These are phyloP conservation scores for Channallabes apus DNA, from an alignment of 2,797 vertebrate genomes.

Conservation along the genomic window DNA sequence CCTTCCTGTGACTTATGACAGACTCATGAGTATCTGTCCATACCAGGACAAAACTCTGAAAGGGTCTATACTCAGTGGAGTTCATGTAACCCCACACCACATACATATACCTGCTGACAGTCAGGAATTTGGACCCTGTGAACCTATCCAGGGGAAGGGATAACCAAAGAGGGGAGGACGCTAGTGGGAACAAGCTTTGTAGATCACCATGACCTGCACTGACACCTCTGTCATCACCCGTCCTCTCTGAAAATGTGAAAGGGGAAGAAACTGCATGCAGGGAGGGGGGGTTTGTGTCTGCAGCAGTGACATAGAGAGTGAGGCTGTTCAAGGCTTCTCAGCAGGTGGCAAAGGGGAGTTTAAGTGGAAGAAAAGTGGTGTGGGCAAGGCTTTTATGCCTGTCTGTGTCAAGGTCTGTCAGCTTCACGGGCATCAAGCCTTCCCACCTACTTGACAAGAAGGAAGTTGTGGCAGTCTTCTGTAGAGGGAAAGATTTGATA, in stretches of 20 bases:
- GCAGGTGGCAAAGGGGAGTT: slow-evolving; percentile 43
- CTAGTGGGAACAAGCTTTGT: slow-evolving; percentile 65
- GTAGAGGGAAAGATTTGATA: background rate
- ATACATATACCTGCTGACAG: slow-evolving; percentile 58
- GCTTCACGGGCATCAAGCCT: background rate
- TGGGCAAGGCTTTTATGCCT: slow-evolving; percentile 36
- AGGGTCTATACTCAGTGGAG: slow-evolving; percentile 21
- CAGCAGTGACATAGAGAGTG: slow-evolving; percentile 68
- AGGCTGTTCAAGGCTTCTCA: slow-evolving; percentile 61
- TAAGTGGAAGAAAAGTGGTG: slow-evolving; percentile 40
- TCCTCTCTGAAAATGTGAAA: slow-evolving; percentile 47
- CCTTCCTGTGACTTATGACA: background rate
- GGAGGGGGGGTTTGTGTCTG: slow-evolving; percentile 59
- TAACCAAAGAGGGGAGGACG: slow-evolving; percentile 59
- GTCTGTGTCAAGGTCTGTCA: slow-evolving; percentile 42
- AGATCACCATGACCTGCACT: slow-evolving; percentile 77
- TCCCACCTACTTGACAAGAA: slow-evolving; percentile 12
- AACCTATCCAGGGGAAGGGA: slow-evolving; percentile 54
- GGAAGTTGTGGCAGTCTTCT: background rate
- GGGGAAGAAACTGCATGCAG: slow-evolving; percentile 30
- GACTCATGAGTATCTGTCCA: slow-evolving; percentile 25
- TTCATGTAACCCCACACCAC: slow-evolving; percentile 50
- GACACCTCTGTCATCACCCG: slow-evolving; percentile 82
- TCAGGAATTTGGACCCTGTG: slow-evolving; percentile 79
- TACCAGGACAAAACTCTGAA: slow-evolving; percentile 35